phyloP scores from a whole-genome alignment of 1,140 invertebrate species.

The Bombus picipes region DNA sequence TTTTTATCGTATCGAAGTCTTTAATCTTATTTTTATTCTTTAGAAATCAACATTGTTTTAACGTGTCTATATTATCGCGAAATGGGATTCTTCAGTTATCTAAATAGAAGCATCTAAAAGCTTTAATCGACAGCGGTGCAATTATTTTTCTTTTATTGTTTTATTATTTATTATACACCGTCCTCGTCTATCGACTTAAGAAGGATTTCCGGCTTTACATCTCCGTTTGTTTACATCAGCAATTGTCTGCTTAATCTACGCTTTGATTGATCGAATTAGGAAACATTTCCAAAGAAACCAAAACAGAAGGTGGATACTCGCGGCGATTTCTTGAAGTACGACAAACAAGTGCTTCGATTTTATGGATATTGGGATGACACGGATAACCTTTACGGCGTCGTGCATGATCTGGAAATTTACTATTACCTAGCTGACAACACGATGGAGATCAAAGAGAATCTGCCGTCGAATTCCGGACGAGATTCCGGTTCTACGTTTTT shows the following conservation, averaged over 20 bases:
- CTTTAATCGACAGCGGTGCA: no score
- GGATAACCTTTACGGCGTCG: constrained; percentile 86
- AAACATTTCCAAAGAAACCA: constrained; percentile 83
- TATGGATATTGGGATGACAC: constrained; percentile 95
- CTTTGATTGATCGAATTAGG: constrained; percentile 37
- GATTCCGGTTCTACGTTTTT: constrained; percentile 89
- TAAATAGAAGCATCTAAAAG: background rate
- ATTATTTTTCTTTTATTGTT: no score
- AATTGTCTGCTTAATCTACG: no score
- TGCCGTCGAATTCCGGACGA: constrained; percentile 87
- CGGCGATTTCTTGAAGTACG: constrained; percentile 89
- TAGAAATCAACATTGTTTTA: no score
- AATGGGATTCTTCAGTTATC: no score
- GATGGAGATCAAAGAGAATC: constrained; percentile 92
- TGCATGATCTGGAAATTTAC: constrained; percentile 89
- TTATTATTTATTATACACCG: no score
- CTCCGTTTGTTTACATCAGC: no score
- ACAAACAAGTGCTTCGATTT: constrained; percentile 91
- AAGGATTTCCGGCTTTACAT: no score
- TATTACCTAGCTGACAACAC: constrained; percentile 95
- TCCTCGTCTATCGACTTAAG: no score
- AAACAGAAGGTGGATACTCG: constrained; percentile 83
- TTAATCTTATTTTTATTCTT: no score
- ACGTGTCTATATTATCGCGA: no score
- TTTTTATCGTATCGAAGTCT: no score